Evolutionary conservation across 2,113 vertebrate genomes (phyloP), one percentile per base, ranked within the genome.

Genomic region (Ictidomys tridecemlineatus): DNA sequence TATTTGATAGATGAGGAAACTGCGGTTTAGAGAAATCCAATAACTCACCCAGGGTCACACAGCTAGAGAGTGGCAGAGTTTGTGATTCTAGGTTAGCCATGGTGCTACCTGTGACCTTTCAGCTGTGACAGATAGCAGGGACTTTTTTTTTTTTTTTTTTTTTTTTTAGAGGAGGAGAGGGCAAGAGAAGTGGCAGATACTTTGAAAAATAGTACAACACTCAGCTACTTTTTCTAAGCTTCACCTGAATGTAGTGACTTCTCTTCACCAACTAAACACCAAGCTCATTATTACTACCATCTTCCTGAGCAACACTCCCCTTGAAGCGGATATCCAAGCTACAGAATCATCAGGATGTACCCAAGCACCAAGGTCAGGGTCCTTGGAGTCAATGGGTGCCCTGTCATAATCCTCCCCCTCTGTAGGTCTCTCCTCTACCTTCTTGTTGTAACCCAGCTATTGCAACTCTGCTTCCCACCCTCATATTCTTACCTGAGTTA

Each of bases 1-100:
- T 80, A 73, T 85, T 61, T 56, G 69, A n/a, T 70, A 83, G 45
- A 61, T 73, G 61, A 96, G 4, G 56, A 94, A 89, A 91, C 32
- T 1, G 30, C 95, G 92, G n/a, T 28, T 61, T 65, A 70, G 45
- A 80, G 45, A 95, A 45, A 82, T 48, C 28, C 74, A 76, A 2
- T 73, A 67, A 39, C 45, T 65, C n/a, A 58, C 14, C 65, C 26
- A 28, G 61, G 7, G 14, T 89, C 53, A 28, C 20, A n/a, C 22
- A 48, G 1, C 37, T 56, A 78, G 70, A 89, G 67, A 61, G 26
- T 3, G 37, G 67, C 51, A 77, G 77, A 28, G 17, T n/a, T 18
- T 58, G 73, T 89, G 58, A n/a, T 9, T 86, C 72, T 58, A 10
- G n/a, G 37, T 32, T 92, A 93, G 42, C 51, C 30, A 11, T 2